These are phyloP conservation scores for Synchiropus splendidus DNA, from an alignment of 2,113 vertebrate species.

Conservation along the genomic window DNA sequence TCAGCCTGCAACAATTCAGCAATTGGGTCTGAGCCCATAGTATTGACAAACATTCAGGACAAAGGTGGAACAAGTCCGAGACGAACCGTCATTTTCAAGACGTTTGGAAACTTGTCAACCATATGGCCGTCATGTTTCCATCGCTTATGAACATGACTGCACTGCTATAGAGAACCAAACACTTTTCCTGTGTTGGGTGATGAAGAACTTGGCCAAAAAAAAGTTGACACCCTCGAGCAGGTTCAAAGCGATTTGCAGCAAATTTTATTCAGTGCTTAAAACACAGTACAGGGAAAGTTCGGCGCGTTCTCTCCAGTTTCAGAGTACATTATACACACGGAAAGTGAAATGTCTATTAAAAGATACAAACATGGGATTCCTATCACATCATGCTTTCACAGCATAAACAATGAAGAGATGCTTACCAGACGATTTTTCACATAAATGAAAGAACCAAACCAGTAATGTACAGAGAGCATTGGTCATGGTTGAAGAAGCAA, in stretches of 20 bases:
- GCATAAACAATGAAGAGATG: constrained; percentile 17
- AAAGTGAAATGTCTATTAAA: constrained; percentile 27
- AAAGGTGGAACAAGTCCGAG: no score
- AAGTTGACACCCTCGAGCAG: not conserved
- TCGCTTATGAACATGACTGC: no score
- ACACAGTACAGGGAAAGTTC: constrained; percentile 56
- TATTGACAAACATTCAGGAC: no score
- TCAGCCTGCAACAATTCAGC: no score
- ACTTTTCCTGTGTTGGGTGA: no score
- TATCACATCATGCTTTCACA: constrained; percentile 37
- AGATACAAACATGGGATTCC: constrained; percentile 37
- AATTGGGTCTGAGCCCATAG: no score
- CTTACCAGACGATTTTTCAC: constrained; percentile 21
- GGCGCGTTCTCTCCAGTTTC: constrained; percentile 42
- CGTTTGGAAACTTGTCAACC: no score
- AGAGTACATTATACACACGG: constrained; percentile 23
- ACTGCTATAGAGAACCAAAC: no score
- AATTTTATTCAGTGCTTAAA: constrained; percentile 64
- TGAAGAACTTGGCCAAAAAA: no score
- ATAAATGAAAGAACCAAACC: constrained; percentile 37
- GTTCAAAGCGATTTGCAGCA: constrained; percentile 61
- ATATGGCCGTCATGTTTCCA: no score
- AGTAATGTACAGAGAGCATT: constrained; percentile 1
- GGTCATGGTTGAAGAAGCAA: constrained; percentile 20
- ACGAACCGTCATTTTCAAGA: no score